phyloP scores from a whole-genome alignment of 1,140 invertebrate species.

The Popillia japonica region DNA sequence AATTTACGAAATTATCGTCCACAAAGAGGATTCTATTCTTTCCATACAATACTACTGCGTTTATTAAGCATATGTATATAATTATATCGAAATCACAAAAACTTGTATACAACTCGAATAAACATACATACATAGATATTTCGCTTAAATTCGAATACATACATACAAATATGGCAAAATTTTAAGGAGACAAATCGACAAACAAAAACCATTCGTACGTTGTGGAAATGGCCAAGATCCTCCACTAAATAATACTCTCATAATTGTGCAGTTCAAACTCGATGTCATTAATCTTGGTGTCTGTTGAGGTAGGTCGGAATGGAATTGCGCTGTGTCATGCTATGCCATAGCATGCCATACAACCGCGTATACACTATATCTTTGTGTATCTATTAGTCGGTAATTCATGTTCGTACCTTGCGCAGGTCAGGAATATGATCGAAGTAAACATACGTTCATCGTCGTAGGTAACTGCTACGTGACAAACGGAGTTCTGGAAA shows the following conservation, averaged over 20 bases:
- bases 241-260: constrained; percentile 9
- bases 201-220: too few relatives aligned
- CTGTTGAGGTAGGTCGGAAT: constrained; percentile 48
- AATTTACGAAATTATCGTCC: background rate
- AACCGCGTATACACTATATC: constrained; percentile 46
- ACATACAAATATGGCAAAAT: too few relatives aligned
- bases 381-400: constrained; percentile 44
- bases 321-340: constrained; percentile 51
- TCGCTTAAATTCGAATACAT: too few relatives aligned
- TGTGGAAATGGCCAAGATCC: constrained; percentile 11
- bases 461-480: too few relatives aligned
- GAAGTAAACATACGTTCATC: constrained; percentile 1
- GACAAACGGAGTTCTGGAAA: too few relatives aligned
- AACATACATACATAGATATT: too few relatives aligned
- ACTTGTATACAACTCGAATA: too few relatives aligned
- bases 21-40: background rate
- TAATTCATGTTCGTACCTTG: constrained; percentile 30
- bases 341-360: constrained; percentile 36
- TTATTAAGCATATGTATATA: too few relatives aligned
- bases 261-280: constrained; percentile 39
- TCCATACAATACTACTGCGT: too few relatives aligned
- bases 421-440: constrained; percentile 32
- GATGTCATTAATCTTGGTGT: constrained; percentile 51
- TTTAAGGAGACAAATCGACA: too few relatives aligned
- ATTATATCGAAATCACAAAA: too few relatives aligned